Evolutionary conservation across 2,113 vertebrate genomes (phyloP), one percentile per base, ranked within the genome.

Genomic region (Neolamprologus kungweensis): DNA sequence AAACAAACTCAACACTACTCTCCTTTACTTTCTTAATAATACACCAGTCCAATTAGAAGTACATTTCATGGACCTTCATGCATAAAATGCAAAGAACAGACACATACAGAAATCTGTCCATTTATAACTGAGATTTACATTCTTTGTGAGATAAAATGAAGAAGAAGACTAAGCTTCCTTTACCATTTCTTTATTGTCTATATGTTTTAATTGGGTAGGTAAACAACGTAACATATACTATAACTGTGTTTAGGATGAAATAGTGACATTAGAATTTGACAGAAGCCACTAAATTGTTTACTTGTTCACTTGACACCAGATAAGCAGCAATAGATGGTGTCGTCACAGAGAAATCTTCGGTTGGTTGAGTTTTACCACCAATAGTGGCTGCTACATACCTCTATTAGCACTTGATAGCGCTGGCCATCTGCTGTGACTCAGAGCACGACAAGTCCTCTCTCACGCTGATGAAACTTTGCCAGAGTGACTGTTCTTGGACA

Each of bases 391-490:
- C 83, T 73, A 17, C 71, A 75, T 80, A 92, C 89, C 87, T 92
- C 91, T 26, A 89, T 91, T 87, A 92, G 85, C 91, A 88, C 93
- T 93, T 73, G 73, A 84, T 73, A 86, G 85, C 4, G 80, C 79
- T 60, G 81, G 82, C 93, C 92, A 89, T 93, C 94, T 91, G 92
- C 92, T 90, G 91, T 92, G 91, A 91, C 83, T 94, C 89, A 90
- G 87, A 90, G 87, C 85, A 91, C 85, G 10, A 37, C 80, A 50
- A 90, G 92, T 91, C 86, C 88, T 91, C 82, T 91, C 85, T 84
- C 51, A 16, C 51, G 71, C 84, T 82, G 82, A 86, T 87, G 92
- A 92, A 91, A 91, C 83, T 89, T 89, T 89, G 84, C 85, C 93
- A 89, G 81, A 47, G 78, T 87, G 88, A 63, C 83, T 87, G 86